A percentile compares a stretch with the other conserved stretches of the same genome.
These are phyloP conservation scores for Contarinia nasturtii DNA, from an alignment of 1,140 invertebrate species.

Conservation along the genomic window DNA sequence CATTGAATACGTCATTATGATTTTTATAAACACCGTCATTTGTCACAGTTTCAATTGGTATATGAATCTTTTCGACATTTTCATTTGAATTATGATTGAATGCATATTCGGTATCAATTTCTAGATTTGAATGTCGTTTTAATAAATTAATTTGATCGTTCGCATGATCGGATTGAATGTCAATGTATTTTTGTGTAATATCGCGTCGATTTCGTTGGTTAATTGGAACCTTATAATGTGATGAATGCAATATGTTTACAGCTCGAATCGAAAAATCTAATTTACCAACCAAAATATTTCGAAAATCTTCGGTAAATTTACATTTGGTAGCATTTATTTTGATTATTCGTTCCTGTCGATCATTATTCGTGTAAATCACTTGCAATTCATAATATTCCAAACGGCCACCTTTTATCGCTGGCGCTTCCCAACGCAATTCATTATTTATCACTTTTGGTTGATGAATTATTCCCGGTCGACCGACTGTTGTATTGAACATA, in stretches of 20 bases:
- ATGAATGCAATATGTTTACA: slow-evolving; percentile 9
- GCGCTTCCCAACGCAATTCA: slow-evolving; percentile 35
- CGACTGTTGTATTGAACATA: slow-evolving; percentile 33
- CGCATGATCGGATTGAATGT: too few species aligned
- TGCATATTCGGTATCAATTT: neutral
- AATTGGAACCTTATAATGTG: neutral
- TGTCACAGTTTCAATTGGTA: too few species aligned
- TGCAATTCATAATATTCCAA: slow-evolving; percentile 34
- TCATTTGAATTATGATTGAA: neutral
- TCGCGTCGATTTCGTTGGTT: neutral
- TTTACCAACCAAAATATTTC: neutral
- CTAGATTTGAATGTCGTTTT: slow-evolving; percentile 1
- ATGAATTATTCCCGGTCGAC: slow-evolving; percentile 30
- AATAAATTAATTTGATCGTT: neutral
- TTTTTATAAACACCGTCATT: too few species aligned
- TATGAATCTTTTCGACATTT: neutral
- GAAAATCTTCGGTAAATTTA: neutral
- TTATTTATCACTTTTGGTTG: slow-evolving; percentile 27
- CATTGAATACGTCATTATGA: too few species aligned
- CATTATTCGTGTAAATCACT: slow-evolving; percentile 14
- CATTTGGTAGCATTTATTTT: slow-evolving; percentile 5
- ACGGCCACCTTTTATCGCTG: slow-evolving; percentile 37
- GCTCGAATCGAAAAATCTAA: slow-evolving; percentile 12
- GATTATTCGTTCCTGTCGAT: neutral
- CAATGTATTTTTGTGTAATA: too few species aligned